phyloP scores from a whole-genome alignment of 2,113 vertebrate genomes.

The Brachionichthys hirsutus region DNA sequence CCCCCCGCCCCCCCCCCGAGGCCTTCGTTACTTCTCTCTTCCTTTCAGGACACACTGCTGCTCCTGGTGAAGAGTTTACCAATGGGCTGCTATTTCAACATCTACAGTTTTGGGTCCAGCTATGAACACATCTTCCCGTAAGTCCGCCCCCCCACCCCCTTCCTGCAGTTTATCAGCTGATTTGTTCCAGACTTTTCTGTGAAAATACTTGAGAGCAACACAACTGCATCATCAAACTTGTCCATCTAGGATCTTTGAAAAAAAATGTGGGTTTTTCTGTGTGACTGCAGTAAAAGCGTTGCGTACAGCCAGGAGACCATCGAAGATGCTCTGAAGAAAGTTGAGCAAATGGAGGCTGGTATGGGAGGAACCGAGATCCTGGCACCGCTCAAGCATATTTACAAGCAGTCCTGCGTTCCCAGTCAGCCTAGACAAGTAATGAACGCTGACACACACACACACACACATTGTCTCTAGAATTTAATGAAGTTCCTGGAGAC shows the following conservation, averaged over 20 bases:
- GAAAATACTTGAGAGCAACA: no score
- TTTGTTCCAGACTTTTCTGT: not conserved
- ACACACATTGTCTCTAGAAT: not conserved
- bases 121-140: slow-evolving; percentile 77
- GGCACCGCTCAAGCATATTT: slow-evolving; percentile 76
- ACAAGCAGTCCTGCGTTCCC: slow-evolving; percentile 63
- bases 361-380: slow-evolving; percentile 84
- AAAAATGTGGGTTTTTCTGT: not conserved
- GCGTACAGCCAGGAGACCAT: slow-evolving; percentile 80
- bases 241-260: no score
- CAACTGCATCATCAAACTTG: no score
- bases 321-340: slow-evolving; percentile 73
- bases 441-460: slow-evolving; percentile 1
- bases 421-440: slow-evolving; percentile 80
- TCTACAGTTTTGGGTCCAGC: slow-evolving; percentile 81
- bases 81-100: slow-evolving; percentile 86
- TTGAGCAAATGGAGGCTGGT: slow-evolving; percentile 69
- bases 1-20: not conserved
- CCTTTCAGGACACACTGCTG: slow-evolving; percentile 78
- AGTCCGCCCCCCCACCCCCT: slow-evolving; percentile 27
- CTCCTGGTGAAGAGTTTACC: slow-evolving; percentile 86
- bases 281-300: slow-evolving; percentile 76
- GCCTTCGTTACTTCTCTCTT: not conserved
- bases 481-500: no score
- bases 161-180: not conserved